Percentiles rank a stretch among this genome's conserved stretches.
Evolutionary conservation across 2,888 invertebrate genomes (phyloP).

Genomic region (Syrphus vitripennis): DNA sequence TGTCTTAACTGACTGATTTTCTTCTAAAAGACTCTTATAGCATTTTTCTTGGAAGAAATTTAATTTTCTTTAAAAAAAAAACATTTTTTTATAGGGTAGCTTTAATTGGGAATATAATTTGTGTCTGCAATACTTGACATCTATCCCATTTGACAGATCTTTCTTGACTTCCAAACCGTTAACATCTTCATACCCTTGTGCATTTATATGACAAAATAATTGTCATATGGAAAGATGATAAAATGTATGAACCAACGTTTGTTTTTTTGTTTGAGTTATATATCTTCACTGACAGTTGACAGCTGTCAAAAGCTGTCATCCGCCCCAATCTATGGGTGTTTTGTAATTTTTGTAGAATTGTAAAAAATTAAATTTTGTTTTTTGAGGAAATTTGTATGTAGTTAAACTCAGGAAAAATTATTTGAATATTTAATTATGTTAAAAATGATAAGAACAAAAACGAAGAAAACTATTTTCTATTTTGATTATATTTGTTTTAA

Average conservation of each 20-base stretch:
- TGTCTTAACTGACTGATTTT: neutral
- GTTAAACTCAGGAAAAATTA: neutral
- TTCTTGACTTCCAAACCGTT: neutral
- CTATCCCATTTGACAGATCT: neutral
- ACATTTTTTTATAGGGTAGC: too few species aligned
- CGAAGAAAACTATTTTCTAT: conserved; percentile 55
- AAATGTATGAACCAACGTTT: conserved; percentile 69
- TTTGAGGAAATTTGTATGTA: conserved; percentile 10
- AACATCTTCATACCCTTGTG: conserved; percentile 13
- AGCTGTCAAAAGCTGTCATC: conserved; percentile 16
- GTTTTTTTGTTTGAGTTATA: conserved; percentile 11
- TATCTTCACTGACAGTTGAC: conserved; percentile 61
- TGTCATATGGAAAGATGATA: conserved; percentile 63
- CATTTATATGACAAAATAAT: conserved; percentile 38
- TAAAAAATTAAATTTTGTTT: conserved; percentile 15
- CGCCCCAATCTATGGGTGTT: conserved; percentile 40
- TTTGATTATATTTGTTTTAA: conserved; percentile 70
- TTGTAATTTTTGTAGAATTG: neutral
- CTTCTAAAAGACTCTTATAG: too few species aligned
- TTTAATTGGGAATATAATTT: neutral
- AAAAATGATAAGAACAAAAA: conserved; percentile 36
- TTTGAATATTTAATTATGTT: neutral
- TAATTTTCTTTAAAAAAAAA: too few species aligned
- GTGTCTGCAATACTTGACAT: neutral
- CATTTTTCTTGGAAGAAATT: too few species aligned